phyloP scores from a whole-genome alignment of 2,888 invertebrate species.

The Adela reaumurella region DNA sequence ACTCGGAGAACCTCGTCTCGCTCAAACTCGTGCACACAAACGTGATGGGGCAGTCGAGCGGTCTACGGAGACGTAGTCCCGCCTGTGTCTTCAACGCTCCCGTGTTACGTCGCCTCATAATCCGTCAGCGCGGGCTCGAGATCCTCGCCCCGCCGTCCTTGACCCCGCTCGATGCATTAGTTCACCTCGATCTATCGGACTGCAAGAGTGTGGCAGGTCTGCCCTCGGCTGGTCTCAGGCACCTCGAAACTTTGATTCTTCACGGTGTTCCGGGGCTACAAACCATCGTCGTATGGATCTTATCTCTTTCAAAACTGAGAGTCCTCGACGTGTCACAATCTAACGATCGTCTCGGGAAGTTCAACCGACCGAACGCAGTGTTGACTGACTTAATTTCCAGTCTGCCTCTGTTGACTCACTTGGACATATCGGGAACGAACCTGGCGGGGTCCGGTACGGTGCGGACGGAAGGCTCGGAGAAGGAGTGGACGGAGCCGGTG shows the following conservation, averaged over 20 bases:
- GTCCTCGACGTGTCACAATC: constrained; percentile 85
- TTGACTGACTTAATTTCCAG: constrained; percentile 68
- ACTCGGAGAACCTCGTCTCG: constrained; percentile 65
- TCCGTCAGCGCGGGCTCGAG: constrained; percentile 49
- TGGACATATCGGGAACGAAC: constrained; percentile 96
- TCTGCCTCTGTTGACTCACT: constrained; percentile 71
- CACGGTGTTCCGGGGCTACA: constrained; percentile 74
- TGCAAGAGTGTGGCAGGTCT: constrained; percentile 63
- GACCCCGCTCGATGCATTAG: constrained; percentile 57
- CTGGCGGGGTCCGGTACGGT: constrained; percentile 83
- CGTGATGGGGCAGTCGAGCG: constrained; percentile 53
- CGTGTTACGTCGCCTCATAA: constrained; percentile 54
- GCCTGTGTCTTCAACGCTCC: constrained; percentile 58
- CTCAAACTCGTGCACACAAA: constrained; percentile 68
- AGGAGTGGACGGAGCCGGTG: constrained; percentile 18
- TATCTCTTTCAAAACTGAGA: constrained; percentile 53
- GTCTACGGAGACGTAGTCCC: constrained; percentile 31
- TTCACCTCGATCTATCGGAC: constrained; percentile 69
- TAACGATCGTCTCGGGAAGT: constrained; percentile 67
- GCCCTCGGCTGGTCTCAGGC: constrained; percentile 62
- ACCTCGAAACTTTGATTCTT: constrained; percentile 70
- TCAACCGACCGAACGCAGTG: constrained; percentile 68
- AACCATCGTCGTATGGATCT: constrained; percentile 60
- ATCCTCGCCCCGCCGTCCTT: constrained; percentile 54
- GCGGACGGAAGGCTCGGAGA: constrained; percentile 24